phyloP scores from a whole-genome alignment of 2,113 vertebrate genomes.

The Andinoacara biseriatus region DNA sequence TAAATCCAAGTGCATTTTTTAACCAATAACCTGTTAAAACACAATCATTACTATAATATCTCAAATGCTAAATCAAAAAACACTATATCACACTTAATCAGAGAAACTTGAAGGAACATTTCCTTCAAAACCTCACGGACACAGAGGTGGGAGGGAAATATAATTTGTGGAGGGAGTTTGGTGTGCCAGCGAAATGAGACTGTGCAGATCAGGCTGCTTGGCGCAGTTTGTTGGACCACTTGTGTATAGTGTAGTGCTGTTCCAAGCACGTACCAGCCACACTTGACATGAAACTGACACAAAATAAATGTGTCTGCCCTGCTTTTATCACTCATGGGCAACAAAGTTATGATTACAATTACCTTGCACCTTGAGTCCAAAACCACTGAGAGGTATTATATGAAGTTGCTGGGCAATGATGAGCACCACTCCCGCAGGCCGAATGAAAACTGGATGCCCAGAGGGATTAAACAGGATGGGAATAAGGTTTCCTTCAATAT shows the following conservation, averaged over 20 bases:
- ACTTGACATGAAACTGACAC: slow-evolving; percentile 54
- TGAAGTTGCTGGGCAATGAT: slow-evolving; percentile 74
- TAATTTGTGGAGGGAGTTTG: slow-evolving; percentile 32
- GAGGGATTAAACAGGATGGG: slow-evolving; percentile 55
- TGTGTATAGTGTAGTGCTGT: slow-evolving; percentile 47
- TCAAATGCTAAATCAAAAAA: slow-evolving; percentile 5
- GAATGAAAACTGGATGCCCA: slow-evolving; percentile 73
- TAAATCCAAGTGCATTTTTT: slow-evolving; percentile 12
- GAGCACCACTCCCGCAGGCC: slow-evolving; percentile 75
- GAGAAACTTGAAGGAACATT: slow-evolving; percentile 23
- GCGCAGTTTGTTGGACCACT: slow-evolving; percentile 46
- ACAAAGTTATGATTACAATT: slow-evolving; percentile 31
- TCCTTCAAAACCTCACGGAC: slow-evolving; percentile 35
- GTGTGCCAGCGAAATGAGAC: slow-evolving; percentile 57
- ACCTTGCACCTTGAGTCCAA: slow-evolving; percentile 48
- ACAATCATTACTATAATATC: too few relatives aligned
- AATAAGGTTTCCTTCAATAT: slow-evolving; percentile 81
- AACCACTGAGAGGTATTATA: slow-evolving; percentile 53
- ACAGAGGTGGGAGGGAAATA: slow-evolving; percentile 16
- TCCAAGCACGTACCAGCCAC: slow-evolving; percentile 52
- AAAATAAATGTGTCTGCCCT: slow-evolving; percentile 28
- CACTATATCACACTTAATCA: slow-evolving; percentile 25
- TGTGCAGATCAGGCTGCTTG: slow-evolving; percentile 53
- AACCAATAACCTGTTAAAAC: slow-evolving; percentile 29
- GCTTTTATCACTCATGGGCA: slow-evolving; percentile 47